Base-by-base conservation (phyloP, 2,888 invertebrate species). In the Calliphora vomitoria region DNA sequence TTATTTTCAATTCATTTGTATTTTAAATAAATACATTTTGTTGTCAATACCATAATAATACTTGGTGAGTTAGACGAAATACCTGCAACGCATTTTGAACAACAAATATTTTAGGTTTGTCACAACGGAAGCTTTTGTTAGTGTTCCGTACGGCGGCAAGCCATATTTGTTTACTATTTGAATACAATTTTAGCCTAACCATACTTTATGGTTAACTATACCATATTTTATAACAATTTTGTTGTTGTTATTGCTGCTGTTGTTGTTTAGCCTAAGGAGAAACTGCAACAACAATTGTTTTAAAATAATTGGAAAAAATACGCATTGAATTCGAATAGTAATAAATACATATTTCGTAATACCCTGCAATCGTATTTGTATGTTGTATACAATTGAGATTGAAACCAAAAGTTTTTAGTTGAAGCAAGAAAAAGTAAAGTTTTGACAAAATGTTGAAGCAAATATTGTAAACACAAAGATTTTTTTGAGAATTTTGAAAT, bases 71-170 rank as follows among this genome's bases (percentile, higher is more conserved):
- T 0, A 44, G 11, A 44, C 13, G 11, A 47, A 60, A 44, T 44
- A 60, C 35, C 79, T 60, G 47, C 69, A 60, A 69, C 18, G 35
- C 25, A 71, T 58, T 47, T n/a, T 25, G n/a, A 69, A 25, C 35
- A 64, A 13, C 18, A 47, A 6, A 69, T 44, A 8, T 18, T 10
- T 18, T 53, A 64, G 6, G 25, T 68, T 75, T 82, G 82, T 75
- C 75, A 74, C 79, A 84, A 50, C 79, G 84, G 84, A 84, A 84
- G 84, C 66, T 72, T 84, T 38, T 81, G 53, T 69, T 82, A 53
- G 64, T 41, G 38, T 83, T 71, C 41, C 78, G 58, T 64, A 50
- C 53, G 47, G n/a, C 50, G 6, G 20, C 25, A 4, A 18, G 18
- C 72, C 79, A 66, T 84, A 66, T 84, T 79, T 50, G 50, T 55